These are phyloP conservation scores for Drosophila micromelanica DNA, from an alignment of 1,140 invertebrate genomes.

Conservation along the genomic window DNA sequence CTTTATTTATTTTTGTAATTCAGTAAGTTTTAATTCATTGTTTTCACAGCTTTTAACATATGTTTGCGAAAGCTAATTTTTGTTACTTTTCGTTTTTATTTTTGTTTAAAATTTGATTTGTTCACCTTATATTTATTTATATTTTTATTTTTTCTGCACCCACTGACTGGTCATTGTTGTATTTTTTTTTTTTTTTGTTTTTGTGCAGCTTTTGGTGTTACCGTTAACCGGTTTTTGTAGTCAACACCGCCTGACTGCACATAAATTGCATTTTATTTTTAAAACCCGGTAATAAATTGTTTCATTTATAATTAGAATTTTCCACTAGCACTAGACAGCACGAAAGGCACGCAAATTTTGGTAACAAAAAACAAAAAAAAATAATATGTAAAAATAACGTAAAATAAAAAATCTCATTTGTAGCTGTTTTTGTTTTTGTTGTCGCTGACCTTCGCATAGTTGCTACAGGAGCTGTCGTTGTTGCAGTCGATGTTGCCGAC, in stretches of 20 bases:
- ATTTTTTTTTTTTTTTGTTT: slow-evolving; percentile 18
- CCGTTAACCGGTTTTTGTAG: slow-evolving; percentile 64
- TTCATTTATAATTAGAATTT: slow-evolving; percentile 79
- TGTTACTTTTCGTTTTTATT: slow-evolving; percentile 7
- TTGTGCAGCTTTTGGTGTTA: slow-evolving; percentile 5
- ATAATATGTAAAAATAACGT: slow-evolving; percentile 23
- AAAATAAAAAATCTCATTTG: slow-evolving; percentile 39
- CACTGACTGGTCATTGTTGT: slow-evolving; percentile 39
- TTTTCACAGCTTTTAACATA: slow-evolving; percentile 56
- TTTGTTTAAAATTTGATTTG: slow-evolving; percentile 1
- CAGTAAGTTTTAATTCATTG: slow-evolving; percentile 30
- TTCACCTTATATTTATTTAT: slow-evolving; percentile 17
- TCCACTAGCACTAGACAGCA: slow-evolving; percentile 63
- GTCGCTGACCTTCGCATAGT: slow-evolving; percentile 74
- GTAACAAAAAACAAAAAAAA: slow-evolving; percentile 22
- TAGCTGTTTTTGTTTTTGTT: slow-evolving; percentile 22
- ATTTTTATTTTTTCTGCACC: slow-evolving; percentile 41
- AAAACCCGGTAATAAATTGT: slow-evolving; percentile 80
- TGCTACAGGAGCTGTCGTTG: slow-evolving; percentile 55
- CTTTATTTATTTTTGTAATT: slow-evolving; percentile 14
- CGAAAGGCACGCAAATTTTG: slow-evolving; percentile 30
- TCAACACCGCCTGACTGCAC: slow-evolving; percentile 49
- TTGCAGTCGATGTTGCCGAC: slow-evolving; percentile 1
- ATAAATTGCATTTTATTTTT: slow-evolving; percentile 78
- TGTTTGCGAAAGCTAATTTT: slow-evolving; percentile 26